phyloP scores from a whole-genome alignment of 1,140 invertebrate species.

The Littorina saxatilis region DNA sequence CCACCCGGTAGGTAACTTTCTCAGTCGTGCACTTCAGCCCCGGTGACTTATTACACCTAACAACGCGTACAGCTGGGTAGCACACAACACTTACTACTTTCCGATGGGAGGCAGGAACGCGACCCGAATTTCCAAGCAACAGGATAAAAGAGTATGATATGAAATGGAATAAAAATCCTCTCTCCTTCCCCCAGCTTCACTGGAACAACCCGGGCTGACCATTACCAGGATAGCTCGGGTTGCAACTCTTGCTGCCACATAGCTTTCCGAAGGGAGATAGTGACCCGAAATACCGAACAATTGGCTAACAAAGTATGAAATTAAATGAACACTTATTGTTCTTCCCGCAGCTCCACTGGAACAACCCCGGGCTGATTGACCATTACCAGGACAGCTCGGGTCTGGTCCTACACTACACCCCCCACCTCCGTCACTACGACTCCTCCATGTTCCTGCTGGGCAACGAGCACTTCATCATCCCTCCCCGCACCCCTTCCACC shows the following conservation, averaged over 20 bases:
- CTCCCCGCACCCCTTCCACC: background rate
- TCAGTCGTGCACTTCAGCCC: no score
- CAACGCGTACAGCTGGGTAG: no score
- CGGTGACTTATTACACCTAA: no score
- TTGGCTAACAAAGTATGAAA: background rate
- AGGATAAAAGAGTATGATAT: background rate
- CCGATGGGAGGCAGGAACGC: background rate
- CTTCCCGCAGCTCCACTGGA: slow-evolving; percentile 20
- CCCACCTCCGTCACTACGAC: background rate
- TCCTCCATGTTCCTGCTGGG: background rate
- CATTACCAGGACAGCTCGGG: slow-evolving; percentile 7
- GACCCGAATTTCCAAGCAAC: background rate
- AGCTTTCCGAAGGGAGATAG: background rate
- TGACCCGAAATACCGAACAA: background rate
- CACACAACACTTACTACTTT: no score
- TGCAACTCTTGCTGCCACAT: no score
- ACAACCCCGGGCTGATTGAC: slow-evolving; percentile 19
- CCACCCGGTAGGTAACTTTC: no score
- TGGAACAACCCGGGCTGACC: slow-evolving; percentile 21
- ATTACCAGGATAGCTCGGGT: slow-evolving; percentile 13
- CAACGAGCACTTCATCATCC: slow-evolving; percentile 1
- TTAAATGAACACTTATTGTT: background rate
- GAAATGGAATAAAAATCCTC: background rate
- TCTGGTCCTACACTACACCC: background rate
- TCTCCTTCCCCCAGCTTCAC: background rate